Evolutionary conservation across 2,888 invertebrate genomes (phyloP), one percentile per base, ranked within the genome.

Genomic region (Hyposoter didymator): DNA sequence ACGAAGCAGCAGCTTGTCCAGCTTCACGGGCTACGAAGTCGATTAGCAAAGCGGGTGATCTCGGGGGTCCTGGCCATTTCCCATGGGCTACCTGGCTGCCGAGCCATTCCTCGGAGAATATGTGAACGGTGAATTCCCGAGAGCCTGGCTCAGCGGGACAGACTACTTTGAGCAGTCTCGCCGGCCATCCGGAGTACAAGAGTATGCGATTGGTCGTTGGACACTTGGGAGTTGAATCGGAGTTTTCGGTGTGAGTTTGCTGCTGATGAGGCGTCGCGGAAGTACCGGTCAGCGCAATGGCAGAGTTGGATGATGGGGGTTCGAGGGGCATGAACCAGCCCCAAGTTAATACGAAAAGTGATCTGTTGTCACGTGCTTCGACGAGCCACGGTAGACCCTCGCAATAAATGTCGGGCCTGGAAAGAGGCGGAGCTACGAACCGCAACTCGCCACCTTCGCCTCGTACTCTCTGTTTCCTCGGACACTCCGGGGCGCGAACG

Each of bases 321-420:
- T 96, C 96, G 22, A 96, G 94, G 0, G 96, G 95, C 88, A 97
- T 92, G 91, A 97, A 96, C 88, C 96, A 96, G 67, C 98, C 98
- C 97, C 97, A 97, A 64, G 97, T 97, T 88, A 97, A 95, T 82
- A 98, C 94, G 92, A 97, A 98, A 81, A 98, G 95, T 59, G 97
- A 97, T 73, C 97, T 96, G 92, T 97, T 97, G 86, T 96, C 96
- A 85, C 97, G 95, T 1, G 97, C 97, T 92, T 97, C 96, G 79
- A 98, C 95, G 87, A 97, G 94, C 96, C 97, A 98, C 4, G 98
- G 97, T 82, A 96, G 94, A 82, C 96, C 96, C n/a, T 95, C 95
- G 94, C 97, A 97, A 89, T 96, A 95, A n/a, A 95, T 95, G 89
- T 96, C 96, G 17, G 95, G 95, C 28, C 95, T 91, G 2, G 95